phyloP scores from a whole-genome alignment of 1,140 invertebrate genomes.

The Neelides sp. region DNA sequence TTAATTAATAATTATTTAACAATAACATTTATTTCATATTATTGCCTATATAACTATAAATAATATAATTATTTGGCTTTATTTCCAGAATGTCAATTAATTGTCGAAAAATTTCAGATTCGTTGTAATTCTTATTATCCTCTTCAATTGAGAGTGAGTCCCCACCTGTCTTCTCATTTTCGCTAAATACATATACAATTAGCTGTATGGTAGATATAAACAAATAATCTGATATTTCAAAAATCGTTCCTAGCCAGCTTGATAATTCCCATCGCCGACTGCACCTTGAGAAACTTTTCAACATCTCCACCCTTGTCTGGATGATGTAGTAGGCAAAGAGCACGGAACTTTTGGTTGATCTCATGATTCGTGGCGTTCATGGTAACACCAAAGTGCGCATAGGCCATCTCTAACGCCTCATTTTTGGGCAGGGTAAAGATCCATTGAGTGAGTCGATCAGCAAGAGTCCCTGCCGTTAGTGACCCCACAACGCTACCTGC shows the following conservation, averaged over 20 bases:
- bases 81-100: too few species aligned
- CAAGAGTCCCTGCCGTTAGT: not conserved
- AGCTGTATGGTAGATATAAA: too few species aligned
- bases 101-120: too few species aligned
- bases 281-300: slow-evolving; percentile 5
- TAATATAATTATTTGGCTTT: too few species aligned
- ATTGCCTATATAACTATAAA: too few species aligned
- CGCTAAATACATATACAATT: too few species aligned
- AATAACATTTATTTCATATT: too few species aligned
- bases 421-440: slow-evolving; percentile 2
- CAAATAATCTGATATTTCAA: too few species aligned
- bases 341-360: not conserved
- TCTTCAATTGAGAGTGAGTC: too few species aligned
- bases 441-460: not conserved
- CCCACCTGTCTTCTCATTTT: too few species aligned
- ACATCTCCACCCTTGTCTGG: slow-evolving; percentile 14
- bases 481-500: not conserved
- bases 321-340: not conserved
- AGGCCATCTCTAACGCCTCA: slow-evolving; percentile 8
- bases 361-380: slow-evolving; percentile 2
- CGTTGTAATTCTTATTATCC: too few species aligned
- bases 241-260: slow-evolving; percentile 32
- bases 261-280: slow-evolving; percentile 4
- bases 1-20: too few species aligned
- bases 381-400: not conserved